Conservation (phyloP, 1,140 invertebrate species). For the Pinna nobilis region DNA sequence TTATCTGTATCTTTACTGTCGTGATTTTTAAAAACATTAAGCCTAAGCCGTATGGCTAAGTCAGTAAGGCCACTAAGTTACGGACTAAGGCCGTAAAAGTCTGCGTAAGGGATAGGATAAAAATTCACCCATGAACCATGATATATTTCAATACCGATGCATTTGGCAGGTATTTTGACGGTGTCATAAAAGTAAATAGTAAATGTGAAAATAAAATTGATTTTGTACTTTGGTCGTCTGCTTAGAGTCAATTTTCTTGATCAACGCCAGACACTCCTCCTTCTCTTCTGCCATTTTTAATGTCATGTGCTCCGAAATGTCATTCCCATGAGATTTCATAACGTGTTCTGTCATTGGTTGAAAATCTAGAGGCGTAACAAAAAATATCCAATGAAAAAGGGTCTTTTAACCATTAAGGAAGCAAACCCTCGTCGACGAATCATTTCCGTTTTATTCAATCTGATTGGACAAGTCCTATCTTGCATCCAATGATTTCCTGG, state of each 20-base stretch:
- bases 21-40: no score
- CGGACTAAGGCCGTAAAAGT: no score
- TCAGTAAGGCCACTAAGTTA: no score
- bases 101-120: no score
- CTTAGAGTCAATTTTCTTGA: slow-evolving; percentile 34
- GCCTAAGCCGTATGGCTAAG: no score
- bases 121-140: no score
- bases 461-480: background rate
- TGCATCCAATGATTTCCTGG: slow-evolving; percentile 3
- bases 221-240: slow-evolving; percentile 22
- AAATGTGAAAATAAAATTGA: background rate
- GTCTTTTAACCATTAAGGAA: background rate
- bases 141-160: background rate
- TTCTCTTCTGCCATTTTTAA: slow-evolving; percentile 30
- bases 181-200: background rate
- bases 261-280: slow-evolving; percentile 23
- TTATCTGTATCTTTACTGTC: no score
- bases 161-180: background rate
- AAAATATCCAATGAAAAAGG: background rate
- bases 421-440: no score
- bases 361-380: background rate
- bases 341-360: background rate
- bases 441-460: background rate
- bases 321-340: background rate
- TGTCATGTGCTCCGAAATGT: slow-evolving; percentile 19